Conservation (phyloP, 1,140 invertebrate genomes). For the Diabrotica undecimpunctata region DNA sequence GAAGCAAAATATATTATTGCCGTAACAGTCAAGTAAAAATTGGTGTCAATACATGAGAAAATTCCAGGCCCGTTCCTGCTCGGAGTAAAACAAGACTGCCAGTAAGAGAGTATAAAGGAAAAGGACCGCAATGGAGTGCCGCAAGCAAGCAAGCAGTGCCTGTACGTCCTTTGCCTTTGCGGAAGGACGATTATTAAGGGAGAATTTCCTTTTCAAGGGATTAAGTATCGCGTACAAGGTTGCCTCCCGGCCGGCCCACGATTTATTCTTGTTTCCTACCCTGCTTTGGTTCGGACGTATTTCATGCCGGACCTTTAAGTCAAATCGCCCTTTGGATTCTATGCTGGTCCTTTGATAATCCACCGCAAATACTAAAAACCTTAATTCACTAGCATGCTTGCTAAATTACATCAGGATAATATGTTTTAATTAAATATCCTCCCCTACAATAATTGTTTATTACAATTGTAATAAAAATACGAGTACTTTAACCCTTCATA, state of each 20-base stretch:
- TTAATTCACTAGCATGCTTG: too few species aligned
- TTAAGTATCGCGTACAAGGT: conserved; percentile 1
- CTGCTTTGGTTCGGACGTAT: neutral
- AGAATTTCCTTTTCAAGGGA: conserved; percentile 2
- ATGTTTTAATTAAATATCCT: too few species aligned
- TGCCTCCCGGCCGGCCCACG: neutral
- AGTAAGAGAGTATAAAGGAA: neutral
- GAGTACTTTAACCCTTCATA: too few species aligned
- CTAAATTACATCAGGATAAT: too few species aligned
- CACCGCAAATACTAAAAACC: too few species aligned
- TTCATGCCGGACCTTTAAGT: neutral
- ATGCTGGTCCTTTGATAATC: neutral
- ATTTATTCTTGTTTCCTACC: conserved; percentile 1
- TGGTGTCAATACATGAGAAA: too few species aligned
- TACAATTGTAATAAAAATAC: too few species aligned
- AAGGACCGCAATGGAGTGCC: neutral
- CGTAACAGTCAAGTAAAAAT: too few species aligned
- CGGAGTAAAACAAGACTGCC: too few species aligned
- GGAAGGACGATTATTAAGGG: conserved; percentile 1
- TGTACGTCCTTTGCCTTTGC: neutral
- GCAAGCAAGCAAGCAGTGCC: neutral
- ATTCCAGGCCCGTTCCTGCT: too few species aligned
- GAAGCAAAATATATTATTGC: too few species aligned
- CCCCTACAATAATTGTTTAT: too few species aligned
- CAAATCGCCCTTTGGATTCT: neutral